Evolutionary conservation across 2,888 invertebrate species (phyloP), one percentile per base, ranked within the genome.

Genomic region (Busseola fusca): DNA sequence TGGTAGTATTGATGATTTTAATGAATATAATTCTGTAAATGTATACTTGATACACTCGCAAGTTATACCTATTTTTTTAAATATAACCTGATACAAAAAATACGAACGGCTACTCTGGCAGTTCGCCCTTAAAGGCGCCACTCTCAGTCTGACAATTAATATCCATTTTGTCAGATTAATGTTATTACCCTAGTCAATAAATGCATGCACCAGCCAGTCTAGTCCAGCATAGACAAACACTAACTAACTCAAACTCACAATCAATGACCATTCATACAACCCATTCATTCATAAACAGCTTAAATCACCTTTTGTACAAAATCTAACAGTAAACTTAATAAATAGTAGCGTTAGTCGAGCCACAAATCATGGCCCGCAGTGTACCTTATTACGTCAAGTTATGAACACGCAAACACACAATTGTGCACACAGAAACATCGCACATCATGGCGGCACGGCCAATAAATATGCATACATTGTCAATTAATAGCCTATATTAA

Each of bases 401-500:
- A 78, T 64, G 76, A 64, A 67, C 84, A 84, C 84, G 85, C 85
- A 79, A 84, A 78, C 64, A 76, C 72, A 84, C 82, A 74, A 82
- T 82, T 80, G 85, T 52, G 70, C 57, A 60, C 52, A 69, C 54
- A 57, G 72, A 76, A 80, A 74, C 80, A 73, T 81, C 78, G 74
- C 85, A 82, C 82, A 84, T 84, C 84, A 84, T 64, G 45, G 45
- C 45, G 16, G 45, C 52, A 30, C 16, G 18, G n/a, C 56, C 71
- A 76, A 83, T 84, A 84, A 82, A 84, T 80, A 82, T 74, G 65
- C 64, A 80, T 80, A 83, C 66, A 83, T 83, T 84, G 80, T 78
- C 83, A 83, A 83, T 85, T 84, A 84, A 83, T 84, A 71, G 75
- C 67, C 58, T 78, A 65, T 83, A 83, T 81, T 78, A 74, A 80